A percentile compares a stretch with the other conserved stretches of the same genome.
phyloP scores from a whole-genome alignment of 2,113 vertebrate genomes.

The Lota lota region DNA sequence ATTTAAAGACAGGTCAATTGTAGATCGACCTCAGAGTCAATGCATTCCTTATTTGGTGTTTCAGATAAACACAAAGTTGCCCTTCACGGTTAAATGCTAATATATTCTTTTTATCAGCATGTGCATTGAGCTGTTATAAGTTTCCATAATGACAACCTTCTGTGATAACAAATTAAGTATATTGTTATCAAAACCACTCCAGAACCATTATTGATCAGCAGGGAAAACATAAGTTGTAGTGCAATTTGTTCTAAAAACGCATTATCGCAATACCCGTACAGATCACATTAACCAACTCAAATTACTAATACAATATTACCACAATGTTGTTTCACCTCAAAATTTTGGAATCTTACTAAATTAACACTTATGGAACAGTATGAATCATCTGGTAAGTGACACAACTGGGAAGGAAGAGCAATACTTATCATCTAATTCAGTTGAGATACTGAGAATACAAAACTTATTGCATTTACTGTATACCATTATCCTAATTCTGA shows the following conservation, averaged over 20 bases:
- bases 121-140: too few species aligned
- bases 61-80: neutral
- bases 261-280: slow-evolving; percentile 6
- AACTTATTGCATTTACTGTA: slow-evolving; percentile 12
- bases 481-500: slow-evolving; percentile 8
- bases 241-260: neutral
- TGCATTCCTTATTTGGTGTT: neutral
- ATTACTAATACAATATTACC: neutral
- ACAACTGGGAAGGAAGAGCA: slow-evolving; percentile 10
- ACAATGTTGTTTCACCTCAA: slow-evolving; percentile 7
- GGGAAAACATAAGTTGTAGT: neutral
- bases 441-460: slow-evolving; percentile 11
- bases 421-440: neutral
- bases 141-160: too few species aligned
- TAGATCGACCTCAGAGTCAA: too few species aligned
- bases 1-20: too few species aligned
- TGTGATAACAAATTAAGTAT: too few species aligned
- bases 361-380: slow-evolving; percentile 17
- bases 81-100: neutral
- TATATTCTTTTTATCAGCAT: neutral
- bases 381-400: slow-evolving; percentile 12
- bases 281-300: slow-evolving; percentile 1
- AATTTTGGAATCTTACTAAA: slow-evolving; percentile 10
- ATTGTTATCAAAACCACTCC: neutral
- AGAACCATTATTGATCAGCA: neutral